Conservation (phyloP, 1,140 invertebrate species). For the Hydropsyche tenuis region DNA sequence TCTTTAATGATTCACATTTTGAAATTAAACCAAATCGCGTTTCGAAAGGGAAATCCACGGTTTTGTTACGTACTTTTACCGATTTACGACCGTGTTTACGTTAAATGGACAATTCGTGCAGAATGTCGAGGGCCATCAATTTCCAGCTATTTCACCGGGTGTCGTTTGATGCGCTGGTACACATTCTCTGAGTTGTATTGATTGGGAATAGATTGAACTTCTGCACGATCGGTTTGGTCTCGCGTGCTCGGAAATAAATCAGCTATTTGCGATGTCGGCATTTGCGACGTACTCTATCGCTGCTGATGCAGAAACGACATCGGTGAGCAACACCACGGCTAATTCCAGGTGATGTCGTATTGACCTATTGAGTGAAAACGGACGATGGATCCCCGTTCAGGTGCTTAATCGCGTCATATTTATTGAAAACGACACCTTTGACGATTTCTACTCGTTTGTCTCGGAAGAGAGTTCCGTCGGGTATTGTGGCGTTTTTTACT, state of each 20-base stretch:
- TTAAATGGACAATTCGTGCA: too few species aligned
- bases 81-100: too few species aligned
- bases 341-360: too few species aligned
- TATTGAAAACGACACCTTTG: neutral
- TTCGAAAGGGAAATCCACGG: too few species aligned
- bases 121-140: too few species aligned
- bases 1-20: too few species aligned
- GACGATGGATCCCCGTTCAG: neutral
- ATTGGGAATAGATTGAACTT: conserved; percentile 34
- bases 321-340: too few species aligned
- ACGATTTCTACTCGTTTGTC: conserved; percentile 20
- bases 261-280: conserved; percentile 33
- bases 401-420: neutral
- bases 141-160: too few species aligned
- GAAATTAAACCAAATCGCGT: too few species aligned
- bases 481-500: too few species aligned
- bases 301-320: neutral
- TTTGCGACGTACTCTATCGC: conserved; percentile 16
- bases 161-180: too few species aligned
- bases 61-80: too few species aligned
- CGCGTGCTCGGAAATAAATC: conserved; percentile 29
- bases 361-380: conserved; percentile 35
- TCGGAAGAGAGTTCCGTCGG: neutral
- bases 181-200: neutral
- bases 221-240: neutral